These are phyloP conservation scores for Albula glossodonta DNA, from an alignment of 2,113 vertebrate species.

Conservation along the genomic window DNA sequence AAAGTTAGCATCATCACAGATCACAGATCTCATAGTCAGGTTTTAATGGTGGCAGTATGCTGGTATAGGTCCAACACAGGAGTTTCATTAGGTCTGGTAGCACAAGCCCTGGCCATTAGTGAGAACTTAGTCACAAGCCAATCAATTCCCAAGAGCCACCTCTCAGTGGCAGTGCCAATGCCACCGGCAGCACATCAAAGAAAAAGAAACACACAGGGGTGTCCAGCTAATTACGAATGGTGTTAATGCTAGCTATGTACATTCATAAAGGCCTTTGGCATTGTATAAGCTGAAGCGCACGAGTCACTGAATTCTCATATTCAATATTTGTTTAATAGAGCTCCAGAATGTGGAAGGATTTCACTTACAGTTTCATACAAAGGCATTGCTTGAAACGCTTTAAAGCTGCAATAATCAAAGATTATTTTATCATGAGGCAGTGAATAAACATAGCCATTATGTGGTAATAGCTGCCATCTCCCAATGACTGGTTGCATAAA, in stretches of 20 bases:
- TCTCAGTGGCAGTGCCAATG: slow-evolving; percentile 51
- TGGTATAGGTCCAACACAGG: slow-evolving; percentile 20
- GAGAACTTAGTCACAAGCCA: slow-evolving; percentile 39
- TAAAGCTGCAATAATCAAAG: background rate
- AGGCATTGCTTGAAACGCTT: background rate
- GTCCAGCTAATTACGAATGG: slow-evolving; percentile 54
- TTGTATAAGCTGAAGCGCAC: background rate
- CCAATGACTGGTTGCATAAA: background rate
- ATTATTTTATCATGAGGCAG: background rate
- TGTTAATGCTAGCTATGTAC: slow-evolving; percentile 41
- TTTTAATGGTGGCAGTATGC: background rate
- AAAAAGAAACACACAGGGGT: slow-evolving; percentile 48
- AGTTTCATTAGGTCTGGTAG: slow-evolving; percentile 10
- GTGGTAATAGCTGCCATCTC: background rate
- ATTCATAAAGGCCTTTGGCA: slow-evolving; percentile 34
- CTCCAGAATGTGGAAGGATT: background rate
- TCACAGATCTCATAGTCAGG: background rate
- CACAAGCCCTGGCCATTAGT: slow-evolving; percentile 48
- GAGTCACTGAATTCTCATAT: background rate
- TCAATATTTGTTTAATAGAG: background rate
- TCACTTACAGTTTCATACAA: background rate
- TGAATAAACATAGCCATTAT: background rate
- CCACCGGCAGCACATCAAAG: slow-evolving; percentile 55
- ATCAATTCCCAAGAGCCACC: slow-evolving; percentile 32
- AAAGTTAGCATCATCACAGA: background rate